Conservation (phyloP, 2,797 vertebrate species). For the Epinephelus awoara region DNA sequence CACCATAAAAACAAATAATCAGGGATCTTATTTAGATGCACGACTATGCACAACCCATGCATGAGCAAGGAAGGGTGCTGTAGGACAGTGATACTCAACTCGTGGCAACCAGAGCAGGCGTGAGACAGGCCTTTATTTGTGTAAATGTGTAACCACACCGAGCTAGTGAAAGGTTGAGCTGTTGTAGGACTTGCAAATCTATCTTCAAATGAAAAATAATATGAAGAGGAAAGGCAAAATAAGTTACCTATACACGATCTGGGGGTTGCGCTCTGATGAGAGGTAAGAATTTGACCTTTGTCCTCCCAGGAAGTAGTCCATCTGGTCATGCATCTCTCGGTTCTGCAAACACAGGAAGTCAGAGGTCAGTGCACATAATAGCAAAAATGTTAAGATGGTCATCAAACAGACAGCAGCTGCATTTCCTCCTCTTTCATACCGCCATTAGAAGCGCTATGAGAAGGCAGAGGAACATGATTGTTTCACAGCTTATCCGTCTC, state of each 20-base stretch:
- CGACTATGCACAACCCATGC: not conserved
- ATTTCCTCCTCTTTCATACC: not conserved
- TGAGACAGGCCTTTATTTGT: too few relatives aligned
- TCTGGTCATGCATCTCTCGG: constrained; percentile 94
- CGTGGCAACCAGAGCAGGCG: too few relatives aligned
- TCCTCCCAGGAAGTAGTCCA: constrained; percentile 91
- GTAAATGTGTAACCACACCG: too few relatives aligned
- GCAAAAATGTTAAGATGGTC: not conserved
- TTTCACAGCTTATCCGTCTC: too few relatives aligned
- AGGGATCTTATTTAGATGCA: not conserved
- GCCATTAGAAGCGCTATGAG: too few relatives aligned
- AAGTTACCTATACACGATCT: constrained; percentile 85
- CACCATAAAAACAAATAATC: not conserved
- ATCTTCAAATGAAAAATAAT: not conserved
- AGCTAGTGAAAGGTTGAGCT: too few relatives aligned
- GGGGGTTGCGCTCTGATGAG: constrained; percentile 75
- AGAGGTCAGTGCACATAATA: constrained; percentile 35
- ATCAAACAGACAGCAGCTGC: not conserved
- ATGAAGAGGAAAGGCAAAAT: not conserved
- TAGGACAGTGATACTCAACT: not conserved
- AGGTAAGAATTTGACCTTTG: constrained; percentile 78
- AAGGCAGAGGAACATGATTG: too few relatives aligned
- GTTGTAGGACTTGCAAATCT: not conserved
- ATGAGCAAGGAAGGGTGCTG: not conserved
- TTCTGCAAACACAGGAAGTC: constrained; percentile 84